A percentile compares a stretch with the other conserved stretches of the same genome.
These are phyloP conservation scores for Calliphora vicina DNA, from an alignment of 1,140 invertebrate species.

Conservation along the genomic window DNA sequence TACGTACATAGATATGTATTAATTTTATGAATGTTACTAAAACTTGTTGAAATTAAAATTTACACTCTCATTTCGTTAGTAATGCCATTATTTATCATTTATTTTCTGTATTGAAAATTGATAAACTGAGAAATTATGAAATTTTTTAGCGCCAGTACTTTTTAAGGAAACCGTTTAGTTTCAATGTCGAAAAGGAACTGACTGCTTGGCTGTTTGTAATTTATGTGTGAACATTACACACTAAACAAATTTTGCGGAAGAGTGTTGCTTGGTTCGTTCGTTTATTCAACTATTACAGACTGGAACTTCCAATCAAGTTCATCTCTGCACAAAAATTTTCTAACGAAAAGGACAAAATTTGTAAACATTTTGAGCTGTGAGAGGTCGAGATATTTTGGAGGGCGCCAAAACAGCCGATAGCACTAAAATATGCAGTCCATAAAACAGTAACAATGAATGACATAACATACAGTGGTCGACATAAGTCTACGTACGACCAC, in stretches of 20 bases:
- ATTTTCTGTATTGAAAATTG: not conserved
- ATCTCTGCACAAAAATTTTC: not conserved
- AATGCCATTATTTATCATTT: not conserved
- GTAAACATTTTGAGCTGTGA: too few relatives aligned
- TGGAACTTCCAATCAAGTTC: slow-evolving; percentile 16
- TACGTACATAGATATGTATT: not conserved
- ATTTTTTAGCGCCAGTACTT: not conserved
- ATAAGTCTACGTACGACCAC: too few relatives aligned
- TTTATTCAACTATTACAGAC: not conserved
- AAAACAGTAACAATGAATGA: too few relatives aligned
- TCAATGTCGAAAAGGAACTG: not conserved
- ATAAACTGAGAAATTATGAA: not conserved
- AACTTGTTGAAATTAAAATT: slow-evolving; percentile 13
- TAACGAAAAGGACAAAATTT: not conserved
- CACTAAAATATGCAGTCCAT: not conserved
- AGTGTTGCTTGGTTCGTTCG: not conserved
- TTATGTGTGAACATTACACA: not conserved
- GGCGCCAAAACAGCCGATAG: slow-evolving; percentile 4
- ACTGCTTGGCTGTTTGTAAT: not conserved
- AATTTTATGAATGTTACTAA: not conserved
- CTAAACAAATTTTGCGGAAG: not conserved
- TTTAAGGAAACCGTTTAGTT: not conserved
- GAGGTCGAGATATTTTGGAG: too few relatives aligned
- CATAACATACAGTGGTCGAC: too few relatives aligned
- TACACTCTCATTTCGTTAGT: not conserved